phyloP scores from a whole-genome alignment of 1,140 invertebrate genomes.

The Cecropterus lyciades region DNA sequence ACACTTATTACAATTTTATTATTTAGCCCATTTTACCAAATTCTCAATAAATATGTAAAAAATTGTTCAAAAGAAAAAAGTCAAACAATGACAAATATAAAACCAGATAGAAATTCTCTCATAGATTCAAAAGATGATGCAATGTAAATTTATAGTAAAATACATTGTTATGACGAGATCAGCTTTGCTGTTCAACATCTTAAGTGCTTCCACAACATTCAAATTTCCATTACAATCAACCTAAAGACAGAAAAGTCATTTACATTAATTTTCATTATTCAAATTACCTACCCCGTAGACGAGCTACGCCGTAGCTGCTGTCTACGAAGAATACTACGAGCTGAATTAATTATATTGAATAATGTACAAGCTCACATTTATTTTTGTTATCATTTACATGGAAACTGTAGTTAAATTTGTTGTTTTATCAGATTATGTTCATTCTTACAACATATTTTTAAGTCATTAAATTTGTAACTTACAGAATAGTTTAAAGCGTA shows the following conservation, averaged over 20 bases:
- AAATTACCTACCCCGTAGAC: conserved; percentile 11
- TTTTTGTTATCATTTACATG: not conserved
- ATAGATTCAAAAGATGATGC: no score
- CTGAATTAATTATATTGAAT: not conserved
- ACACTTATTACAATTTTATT: no score
- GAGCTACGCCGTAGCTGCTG: conserved; percentile 20
- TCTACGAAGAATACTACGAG: conserved; percentile 20
- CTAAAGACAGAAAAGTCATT: conserved; percentile 9
- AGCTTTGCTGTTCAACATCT: not conserved
- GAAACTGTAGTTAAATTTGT: not conserved
- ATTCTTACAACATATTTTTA: not conserved
- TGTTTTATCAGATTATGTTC: not conserved
- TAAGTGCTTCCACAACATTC: conserved; percentile 2
- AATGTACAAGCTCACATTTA: not conserved
- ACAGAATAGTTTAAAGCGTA: not conserved
- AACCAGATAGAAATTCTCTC: no score
- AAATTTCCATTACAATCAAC: conserved; percentile 7
- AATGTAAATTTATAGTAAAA: no score
- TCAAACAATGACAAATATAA: no score
- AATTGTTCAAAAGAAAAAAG: no score
- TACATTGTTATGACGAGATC: not conserved
- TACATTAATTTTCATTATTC: conserved; percentile 23
- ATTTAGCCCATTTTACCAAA: no score
- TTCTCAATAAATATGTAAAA: no score
- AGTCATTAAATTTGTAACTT: not conserved